Evolutionary conservation across 2,888 invertebrate species (phyloP).

Genomic region (Rhingia campestris): DNA sequence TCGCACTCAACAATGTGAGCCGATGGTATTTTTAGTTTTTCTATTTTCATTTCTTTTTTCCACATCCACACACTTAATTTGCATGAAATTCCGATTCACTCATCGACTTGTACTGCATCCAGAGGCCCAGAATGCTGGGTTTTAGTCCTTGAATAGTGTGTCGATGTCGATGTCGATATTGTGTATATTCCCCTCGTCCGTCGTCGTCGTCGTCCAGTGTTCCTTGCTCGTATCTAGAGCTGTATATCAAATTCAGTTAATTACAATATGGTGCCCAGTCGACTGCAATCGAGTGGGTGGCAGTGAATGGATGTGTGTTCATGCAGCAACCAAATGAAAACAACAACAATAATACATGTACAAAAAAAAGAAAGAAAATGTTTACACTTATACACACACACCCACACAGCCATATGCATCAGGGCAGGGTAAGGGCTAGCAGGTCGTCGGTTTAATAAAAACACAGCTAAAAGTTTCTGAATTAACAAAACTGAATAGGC

Average conservation of each 20-base stretch:
- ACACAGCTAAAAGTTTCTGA: constrained; percentile 56
- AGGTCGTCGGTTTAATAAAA: constrained; percentile 53
- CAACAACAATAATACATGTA: constrained; percentile 41
- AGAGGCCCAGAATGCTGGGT: constrained; percentile 17
- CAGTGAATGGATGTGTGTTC: constrained; percentile 49
- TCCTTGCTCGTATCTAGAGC: constrained; percentile 51
- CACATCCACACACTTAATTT: constrained; percentile 57
- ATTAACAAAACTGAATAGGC: constrained; percentile 68
- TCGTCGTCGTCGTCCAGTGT: constrained; percentile 7
- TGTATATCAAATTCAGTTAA: constrained; percentile 73
- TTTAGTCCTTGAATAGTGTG: constrained; percentile 31
- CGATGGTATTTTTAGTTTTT: constrained; percentile 53
- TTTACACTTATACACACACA: constrained; percentile 24
- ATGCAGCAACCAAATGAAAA: constrained; percentile 50
- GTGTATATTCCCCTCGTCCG: constrained; percentile 23
- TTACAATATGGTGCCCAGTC: constrained; percentile 70
- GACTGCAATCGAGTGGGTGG: constrained; percentile 63
- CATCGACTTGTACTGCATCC: constrained; percentile 40
- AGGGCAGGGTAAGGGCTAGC: constrained; percentile 29
- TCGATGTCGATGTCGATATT: constrained; percentile 40
- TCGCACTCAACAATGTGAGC: constrained; percentile 37
- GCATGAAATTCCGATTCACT: constrained; percentile 68
- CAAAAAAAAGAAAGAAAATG: constrained; percentile 22
- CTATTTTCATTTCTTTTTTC: constrained; percentile 31
- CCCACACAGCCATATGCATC: constrained; percentile 1